Conservation (phyloP, 2,888 invertebrate species). For the Cerastis rubricosa region DNA sequence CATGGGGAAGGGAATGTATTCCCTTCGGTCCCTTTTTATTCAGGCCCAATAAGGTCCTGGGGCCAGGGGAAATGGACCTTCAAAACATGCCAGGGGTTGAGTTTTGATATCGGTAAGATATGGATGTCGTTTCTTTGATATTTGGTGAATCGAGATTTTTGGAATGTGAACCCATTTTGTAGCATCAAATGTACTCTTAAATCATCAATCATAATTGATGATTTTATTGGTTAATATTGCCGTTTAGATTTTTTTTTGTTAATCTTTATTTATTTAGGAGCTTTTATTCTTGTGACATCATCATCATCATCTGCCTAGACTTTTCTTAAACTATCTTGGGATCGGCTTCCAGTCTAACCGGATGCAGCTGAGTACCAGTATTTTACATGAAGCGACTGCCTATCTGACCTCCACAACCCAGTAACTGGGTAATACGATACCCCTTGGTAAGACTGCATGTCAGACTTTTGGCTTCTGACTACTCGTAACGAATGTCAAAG, state of each 20-base stretch:
- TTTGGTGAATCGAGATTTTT: conserved; percentile 3
- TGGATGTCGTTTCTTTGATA: background rate
- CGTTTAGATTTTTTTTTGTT: background rate
- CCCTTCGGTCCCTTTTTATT: conserved; percentile 47
- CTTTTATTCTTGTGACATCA: background rate
- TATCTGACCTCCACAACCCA: too few relatives aligned
- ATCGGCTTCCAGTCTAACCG: too few relatives aligned
- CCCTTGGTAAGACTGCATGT: too few relatives aligned
- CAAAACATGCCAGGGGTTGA: conserved; percentile 35
- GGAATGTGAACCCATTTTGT: conserved; percentile 4
- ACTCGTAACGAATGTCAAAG: too few relatives aligned
- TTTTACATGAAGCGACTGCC: too few relatives aligned
- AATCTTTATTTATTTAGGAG: background rate
- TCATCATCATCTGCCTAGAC: too few relatives aligned
- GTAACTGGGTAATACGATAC: too few relatives aligned
- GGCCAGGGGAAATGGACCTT: conserved; percentile 43
- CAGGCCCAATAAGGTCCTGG: conserved; percentile 46
- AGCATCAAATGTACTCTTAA: background rate
- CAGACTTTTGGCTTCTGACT: too few relatives aligned
- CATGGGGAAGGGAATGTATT: conserved; percentile 31
- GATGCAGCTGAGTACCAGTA: too few relatives aligned
- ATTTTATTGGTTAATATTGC: background rate
- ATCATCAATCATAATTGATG: conserved; percentile 18
- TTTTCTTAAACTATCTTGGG: too few relatives aligned
- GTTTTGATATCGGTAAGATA: conserved; percentile 39